These are phyloP conservation scores for Neoaliturus tenellus DNA, from an alignment of 2,888 invertebrate species.

Conservation along the genomic window DNA sequence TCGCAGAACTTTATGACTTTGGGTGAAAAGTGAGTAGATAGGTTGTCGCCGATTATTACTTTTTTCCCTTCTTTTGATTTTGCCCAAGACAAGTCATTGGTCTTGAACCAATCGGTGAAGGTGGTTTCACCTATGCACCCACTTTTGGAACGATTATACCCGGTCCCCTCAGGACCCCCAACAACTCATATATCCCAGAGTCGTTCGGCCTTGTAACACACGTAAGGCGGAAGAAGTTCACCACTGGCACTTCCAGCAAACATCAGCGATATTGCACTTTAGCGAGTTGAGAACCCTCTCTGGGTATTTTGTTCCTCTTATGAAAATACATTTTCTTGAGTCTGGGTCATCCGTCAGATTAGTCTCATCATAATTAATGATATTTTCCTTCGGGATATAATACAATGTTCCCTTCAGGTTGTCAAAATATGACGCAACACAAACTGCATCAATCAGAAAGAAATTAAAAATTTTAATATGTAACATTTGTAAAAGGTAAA, in stretches of 20 bases:
- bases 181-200: conserved; percentile 57
- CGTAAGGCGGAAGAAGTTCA: conserved; percentile 57
- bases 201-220: conserved; percentile 59
- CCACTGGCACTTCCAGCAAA: not conserved
- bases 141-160: conserved; percentile 66
- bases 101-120: conserved; percentile 68
- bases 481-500: no score
- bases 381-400: not conserved
- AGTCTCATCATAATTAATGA: not conserved
- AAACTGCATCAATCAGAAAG: no score
- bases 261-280: not conserved
- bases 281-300: not conserved
- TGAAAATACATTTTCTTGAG: not conserved
- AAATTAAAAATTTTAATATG: no score
- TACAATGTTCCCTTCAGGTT: not conserved
- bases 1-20: not conserved
- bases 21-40: not conserved
- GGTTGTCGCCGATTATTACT: not conserved
- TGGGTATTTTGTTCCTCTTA: not conserved
- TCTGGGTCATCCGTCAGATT: not conserved
- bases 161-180: conserved; percentile 59
- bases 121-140: conserved; percentile 68
- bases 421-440: no score
- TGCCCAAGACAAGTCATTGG: not conserved
- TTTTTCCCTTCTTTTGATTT: not conserved